Conservation (phyloP, 1,140 invertebrate species). For the Pachypeltis micranthus region DNA sequence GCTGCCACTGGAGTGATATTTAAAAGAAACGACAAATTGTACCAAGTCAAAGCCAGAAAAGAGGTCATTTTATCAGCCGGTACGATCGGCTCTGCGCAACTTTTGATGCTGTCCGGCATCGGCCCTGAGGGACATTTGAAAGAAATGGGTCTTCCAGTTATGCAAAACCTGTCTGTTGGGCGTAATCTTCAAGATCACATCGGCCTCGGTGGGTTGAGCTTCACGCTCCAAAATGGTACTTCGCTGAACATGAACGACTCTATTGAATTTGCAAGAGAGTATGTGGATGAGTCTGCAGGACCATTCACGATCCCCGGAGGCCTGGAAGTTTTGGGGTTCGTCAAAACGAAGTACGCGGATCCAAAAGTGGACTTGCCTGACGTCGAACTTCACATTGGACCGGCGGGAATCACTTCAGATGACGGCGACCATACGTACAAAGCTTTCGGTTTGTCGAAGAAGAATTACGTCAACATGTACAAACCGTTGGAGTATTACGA, state of each 20-base stretch:
- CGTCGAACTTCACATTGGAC: slow-evolving; percentile 33
- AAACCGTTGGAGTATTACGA: slow-evolving; percentile 32
- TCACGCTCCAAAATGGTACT: slow-evolving; percentile 34
- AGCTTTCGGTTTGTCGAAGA: slow-evolving; percentile 34
- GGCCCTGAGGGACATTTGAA: slow-evolving; percentile 26
- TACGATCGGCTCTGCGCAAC: slow-evolving; percentile 52
- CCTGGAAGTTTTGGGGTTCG: slow-evolving; percentile 55
- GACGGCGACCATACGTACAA: slow-evolving; percentile 31
- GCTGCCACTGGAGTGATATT: slow-evolving; percentile 21
- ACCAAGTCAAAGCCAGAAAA: slow-evolving; percentile 37
- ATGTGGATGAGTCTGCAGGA: slow-evolving; percentile 33
- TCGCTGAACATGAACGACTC: not conserved
- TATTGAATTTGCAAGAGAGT: slow-evolving; percentile 12
- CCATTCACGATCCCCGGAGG: slow-evolving; percentile 58
- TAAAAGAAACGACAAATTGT: not conserved
- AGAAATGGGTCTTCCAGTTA: slow-evolving; percentile 27
- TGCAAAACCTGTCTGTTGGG: slow-evolving; percentile 35
- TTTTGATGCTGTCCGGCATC: slow-evolving; percentile 60
- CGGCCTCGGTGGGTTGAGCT: slow-evolving; percentile 51
- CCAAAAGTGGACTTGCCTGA: slow-evolving; percentile 31
- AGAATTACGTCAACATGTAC: slow-evolving; percentile 32
- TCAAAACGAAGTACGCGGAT: slow-evolving; percentile 38
- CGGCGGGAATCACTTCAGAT: slow-evolving; percentile 19
- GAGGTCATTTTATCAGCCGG: slow-evolving; percentile 57
- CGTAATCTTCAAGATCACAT: slow-evolving; percentile 42